A percentile compares a stretch with the other conserved stretches of the same genome.
phyloP scores from a whole-genome alignment of 2,888 invertebrate species.

The Troides helena region DNA sequence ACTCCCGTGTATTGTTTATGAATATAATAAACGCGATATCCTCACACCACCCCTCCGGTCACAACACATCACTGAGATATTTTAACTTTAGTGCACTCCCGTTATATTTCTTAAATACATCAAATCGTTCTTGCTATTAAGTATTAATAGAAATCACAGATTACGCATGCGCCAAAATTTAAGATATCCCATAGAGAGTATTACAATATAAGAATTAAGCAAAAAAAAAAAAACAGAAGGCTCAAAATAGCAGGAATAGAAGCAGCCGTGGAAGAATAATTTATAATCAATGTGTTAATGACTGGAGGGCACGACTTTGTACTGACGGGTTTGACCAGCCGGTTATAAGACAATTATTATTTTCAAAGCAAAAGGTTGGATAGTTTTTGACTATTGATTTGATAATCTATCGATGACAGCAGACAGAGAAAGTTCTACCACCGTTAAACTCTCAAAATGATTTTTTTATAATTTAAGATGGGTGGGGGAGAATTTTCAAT shows the following conservation, averaged over 20 bases:
- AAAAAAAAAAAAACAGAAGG: conserved; percentile 39
- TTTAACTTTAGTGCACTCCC: conserved; percentile 45
- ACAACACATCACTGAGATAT: conserved; percentile 46
- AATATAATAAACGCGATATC: conserved; percentile 37
- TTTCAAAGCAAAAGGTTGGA: conserved; percentile 27
- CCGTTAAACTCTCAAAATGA: background rate
- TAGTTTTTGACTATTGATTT: conserved; percentile 4
- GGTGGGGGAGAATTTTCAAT: conserved; percentile 32
- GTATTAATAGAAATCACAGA: conserved; percentile 14
- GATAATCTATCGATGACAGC: conserved; percentile 13
- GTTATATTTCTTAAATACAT: background rate
- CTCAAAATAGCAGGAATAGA: conserved; percentile 51
- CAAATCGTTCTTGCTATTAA: background rate
- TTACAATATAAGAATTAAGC: conserved; percentile 45
- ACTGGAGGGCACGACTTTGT: conserved; percentile 58
- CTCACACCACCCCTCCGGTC: conserved; percentile 75
- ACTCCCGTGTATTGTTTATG: conserved; percentile 28
- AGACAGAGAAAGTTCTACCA: conserved; percentile 16
- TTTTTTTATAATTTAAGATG: background rate
- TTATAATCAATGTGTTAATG: conserved; percentile 51
- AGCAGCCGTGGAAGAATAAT: conserved; percentile 52
- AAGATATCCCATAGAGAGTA: conserved; percentile 45
- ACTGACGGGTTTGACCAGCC: conserved; percentile 39
- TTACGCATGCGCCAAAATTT: conserved; percentile 48
- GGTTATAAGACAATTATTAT: conserved; percentile 25